phyloP scores from a whole-genome alignment of 2,797 vertebrate genomes.

The Mormyrops boulengeri region DNA sequence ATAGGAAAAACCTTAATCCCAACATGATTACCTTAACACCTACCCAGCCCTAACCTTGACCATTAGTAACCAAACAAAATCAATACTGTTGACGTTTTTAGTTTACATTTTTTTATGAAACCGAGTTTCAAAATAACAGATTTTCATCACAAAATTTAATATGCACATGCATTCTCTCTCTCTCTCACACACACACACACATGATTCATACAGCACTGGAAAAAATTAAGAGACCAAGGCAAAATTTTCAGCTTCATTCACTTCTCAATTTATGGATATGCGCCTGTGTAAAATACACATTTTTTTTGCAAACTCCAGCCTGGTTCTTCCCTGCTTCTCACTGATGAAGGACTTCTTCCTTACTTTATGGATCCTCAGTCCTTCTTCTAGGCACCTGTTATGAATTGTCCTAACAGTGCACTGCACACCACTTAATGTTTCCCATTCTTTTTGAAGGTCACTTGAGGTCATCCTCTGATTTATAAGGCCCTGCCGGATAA shows the following conservation, averaged over 20 bases:
- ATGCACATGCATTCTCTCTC: background rate
- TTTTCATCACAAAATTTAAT: background rate
- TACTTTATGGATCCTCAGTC: too few relatives aligned
- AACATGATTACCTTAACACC: background rate
- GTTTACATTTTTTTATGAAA: background rate
- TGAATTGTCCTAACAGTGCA: background rate
- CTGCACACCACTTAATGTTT: background rate
- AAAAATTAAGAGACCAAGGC: background rate
- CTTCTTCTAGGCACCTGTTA: background rate
- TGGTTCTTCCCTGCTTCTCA: background rate
- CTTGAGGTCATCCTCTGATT: background rate
- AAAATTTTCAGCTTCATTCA: background rate
- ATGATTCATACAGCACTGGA: background rate
- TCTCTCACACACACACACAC: too few relatives aligned
- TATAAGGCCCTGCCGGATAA: background rate
- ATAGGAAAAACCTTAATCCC: background rate
- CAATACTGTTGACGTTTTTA: background rate
- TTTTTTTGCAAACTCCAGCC: background rate
- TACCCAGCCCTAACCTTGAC: background rate
- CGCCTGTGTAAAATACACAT: background rate
- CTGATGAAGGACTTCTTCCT: too few relatives aligned
- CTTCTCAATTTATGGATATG: background rate
- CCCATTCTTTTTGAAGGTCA: background rate
- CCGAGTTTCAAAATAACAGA: background rate
- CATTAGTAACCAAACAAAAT: background rate